Conservation (phyloP, 2,888 invertebrate genomes). For the Megamerina dolium region DNA sequence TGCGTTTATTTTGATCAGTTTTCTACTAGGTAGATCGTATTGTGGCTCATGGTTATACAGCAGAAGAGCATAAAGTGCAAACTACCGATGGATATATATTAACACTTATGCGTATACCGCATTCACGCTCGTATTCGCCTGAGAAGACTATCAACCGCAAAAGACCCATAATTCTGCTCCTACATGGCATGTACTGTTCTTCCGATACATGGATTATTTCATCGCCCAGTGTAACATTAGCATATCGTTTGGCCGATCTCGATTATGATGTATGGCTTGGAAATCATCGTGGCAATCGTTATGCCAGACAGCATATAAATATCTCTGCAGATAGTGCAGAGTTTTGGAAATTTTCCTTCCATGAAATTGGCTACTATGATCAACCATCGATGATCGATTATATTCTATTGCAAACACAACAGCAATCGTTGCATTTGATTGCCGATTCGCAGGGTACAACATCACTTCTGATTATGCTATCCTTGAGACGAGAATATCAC, state of each 20-base stretch:
- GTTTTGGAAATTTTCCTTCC: slow-evolving; percentile 57
- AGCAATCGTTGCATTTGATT: slow-evolving; percentile 53
- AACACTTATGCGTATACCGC: slow-evolving; percentile 70
- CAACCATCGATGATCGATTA: slow-evolving; percentile 75
- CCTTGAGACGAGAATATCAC: slow-evolving; percentile 58
- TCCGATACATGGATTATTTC: slow-evolving; percentile 73
- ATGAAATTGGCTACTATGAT: slow-evolving; percentile 80
- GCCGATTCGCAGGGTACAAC: slow-evolving; percentile 89
- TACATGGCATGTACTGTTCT: slow-evolving; percentile 73
- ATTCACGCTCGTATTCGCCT: slow-evolving; percentile 9
- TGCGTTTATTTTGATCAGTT: too few species aligned
- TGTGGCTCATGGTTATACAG: slow-evolving; percentile 49
- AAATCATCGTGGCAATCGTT: slow-evolving; percentile 66
- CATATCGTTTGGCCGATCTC: slow-evolving; percentile 52
- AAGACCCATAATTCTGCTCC: slow-evolving; percentile 61
- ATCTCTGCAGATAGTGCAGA: slow-evolving; percentile 20
- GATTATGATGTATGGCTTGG: slow-evolving; percentile 73
- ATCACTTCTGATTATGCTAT: slow-evolving; percentile 63
- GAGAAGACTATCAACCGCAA: slow-evolving; percentile 8
- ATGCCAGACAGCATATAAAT: slow-evolving; percentile 49
- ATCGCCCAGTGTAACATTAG: slow-evolving; percentile 58
- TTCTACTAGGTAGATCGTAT: too few species aligned
- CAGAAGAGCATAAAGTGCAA: slow-evolving; percentile 61
- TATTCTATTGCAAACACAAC: slow-evolving; percentile 36
- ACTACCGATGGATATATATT: slow-evolving; percentile 80